phyloP scores from a whole-genome alignment of 2,888 invertebrate species.

The Hemaris fuciformis region DNA sequence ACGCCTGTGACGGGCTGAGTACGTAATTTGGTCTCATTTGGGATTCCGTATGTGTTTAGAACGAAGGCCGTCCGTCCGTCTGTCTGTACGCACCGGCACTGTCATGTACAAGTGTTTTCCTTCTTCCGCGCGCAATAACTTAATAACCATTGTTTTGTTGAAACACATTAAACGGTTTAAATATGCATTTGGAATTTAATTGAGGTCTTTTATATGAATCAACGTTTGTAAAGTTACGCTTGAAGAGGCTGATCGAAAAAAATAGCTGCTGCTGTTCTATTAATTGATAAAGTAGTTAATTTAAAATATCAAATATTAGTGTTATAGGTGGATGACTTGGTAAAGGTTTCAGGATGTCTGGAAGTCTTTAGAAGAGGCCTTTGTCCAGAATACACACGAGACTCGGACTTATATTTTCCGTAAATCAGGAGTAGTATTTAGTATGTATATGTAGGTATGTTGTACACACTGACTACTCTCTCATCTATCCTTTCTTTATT shows the following conservation, averaged over 20 bases:
- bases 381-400: too few relatives aligned
- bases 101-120: conserved; percentile 3
- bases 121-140: not conserved
- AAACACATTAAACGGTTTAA: not conserved
- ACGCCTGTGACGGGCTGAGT: not conserved
- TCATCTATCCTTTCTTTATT: too few relatives aligned
- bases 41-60: conserved; percentile 31
- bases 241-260: not conserved
- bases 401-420: too few relatives aligned
- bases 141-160: not conserved
- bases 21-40: conserved; percentile 33
- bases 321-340: too few relatives aligned
- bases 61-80: conserved; percentile 31
- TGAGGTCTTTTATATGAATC: not conserved
- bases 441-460: too few relatives aligned
- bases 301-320: too few relatives aligned
- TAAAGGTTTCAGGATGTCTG: too few relatives aligned
- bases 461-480: too few relatives aligned
- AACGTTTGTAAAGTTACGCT: not conserved
- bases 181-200: not conserved
- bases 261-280: not conserved
- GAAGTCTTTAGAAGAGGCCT: too few relatives aligned
- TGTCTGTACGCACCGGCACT: not conserved
- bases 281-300: not conserved
- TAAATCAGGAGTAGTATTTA: too few relatives aligned